phyloP scores from a whole-genome alignment of 2,113 vertebrate species.

The Gobius niger region DNA sequence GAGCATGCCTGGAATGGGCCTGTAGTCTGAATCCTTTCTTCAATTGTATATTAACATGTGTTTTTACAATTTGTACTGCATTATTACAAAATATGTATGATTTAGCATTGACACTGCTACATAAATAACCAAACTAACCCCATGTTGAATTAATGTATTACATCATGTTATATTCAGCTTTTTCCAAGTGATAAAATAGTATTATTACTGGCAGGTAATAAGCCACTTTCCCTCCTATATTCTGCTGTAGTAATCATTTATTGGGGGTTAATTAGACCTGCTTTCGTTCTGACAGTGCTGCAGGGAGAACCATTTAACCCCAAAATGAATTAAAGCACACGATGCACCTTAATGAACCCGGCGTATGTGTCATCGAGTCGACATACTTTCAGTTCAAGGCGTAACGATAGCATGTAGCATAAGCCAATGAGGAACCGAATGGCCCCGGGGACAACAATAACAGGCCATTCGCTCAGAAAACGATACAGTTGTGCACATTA shows the following conservation, averaged over 20 bases:
- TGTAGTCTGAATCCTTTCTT: too few species aligned
- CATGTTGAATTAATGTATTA: too few species aligned
- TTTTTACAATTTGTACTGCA: too few species aligned
- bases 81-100: too few species aligned
- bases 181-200: not conserved
- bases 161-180: not conserved
- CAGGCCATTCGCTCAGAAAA: conserved; percentile 4
- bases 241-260: conserved; percentile 10
- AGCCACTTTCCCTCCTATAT: not conserved
- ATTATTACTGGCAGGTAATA: not conserved
- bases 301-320: conserved; percentile 36
- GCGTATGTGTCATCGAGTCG: conserved; percentile 4
- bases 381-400: conserved; percentile 25
- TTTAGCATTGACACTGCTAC: too few species aligned
- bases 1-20: too few species aligned
- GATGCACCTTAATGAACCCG: conserved; percentile 21
- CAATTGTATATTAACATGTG: too few species aligned
- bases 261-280: conserved; percentile 43
- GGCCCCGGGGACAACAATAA: not conserved
- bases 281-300: conserved; percentile 25
- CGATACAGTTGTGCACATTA: too few species aligned
- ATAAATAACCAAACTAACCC: too few species aligned
- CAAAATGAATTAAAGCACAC: conserved; percentile 46
- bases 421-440: not conserved
- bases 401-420: not conserved